Evolutionary conservation across 2,113 vertebrate genomes (phyloP).

Genomic region (Garra rufa): DNA sequence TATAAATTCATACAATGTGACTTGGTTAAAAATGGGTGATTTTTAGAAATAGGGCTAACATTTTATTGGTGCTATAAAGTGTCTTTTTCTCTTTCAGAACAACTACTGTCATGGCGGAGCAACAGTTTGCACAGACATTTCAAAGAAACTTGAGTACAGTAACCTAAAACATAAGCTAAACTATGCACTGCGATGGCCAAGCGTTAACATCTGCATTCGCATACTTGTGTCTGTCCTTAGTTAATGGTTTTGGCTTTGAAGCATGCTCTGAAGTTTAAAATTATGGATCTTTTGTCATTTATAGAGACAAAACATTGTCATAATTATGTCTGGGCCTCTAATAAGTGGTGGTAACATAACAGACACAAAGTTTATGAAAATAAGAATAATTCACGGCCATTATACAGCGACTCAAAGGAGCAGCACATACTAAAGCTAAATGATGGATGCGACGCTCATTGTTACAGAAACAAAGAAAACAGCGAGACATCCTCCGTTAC

Average conservation of each 20-base stretch:
- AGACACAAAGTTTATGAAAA: constrained; percentile 13
- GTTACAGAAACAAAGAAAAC: constrained; percentile 36
- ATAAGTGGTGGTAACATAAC: background rate
- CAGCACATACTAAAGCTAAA: background rate
- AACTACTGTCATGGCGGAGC: background rate
- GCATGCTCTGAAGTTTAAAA: constrained; percentile 7
- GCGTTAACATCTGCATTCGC: background rate
- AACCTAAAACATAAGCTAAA: background rate
- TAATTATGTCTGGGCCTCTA: constrained; percentile 15
- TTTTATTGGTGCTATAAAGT: too few relatives aligned
- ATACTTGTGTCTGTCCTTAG: constrained; percentile 3
- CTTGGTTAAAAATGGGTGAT: too few relatives aligned
- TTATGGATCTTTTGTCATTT: constrained; percentile 24
- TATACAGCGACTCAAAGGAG: constrained; percentile 3
- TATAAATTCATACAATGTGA: too few relatives aligned
- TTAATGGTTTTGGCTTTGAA: background rate
- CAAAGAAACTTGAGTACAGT: background rate
- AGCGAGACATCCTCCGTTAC: constrained; percentile 56
- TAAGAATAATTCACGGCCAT: background rate
- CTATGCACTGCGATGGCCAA: background rate
- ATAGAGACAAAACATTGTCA: constrained; percentile 37
- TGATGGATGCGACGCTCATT: constrained; percentile 20
- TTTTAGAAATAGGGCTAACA: too few relatives aligned
- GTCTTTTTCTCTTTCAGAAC: background rate
- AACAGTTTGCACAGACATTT: background rate